Conservation (phyloP, 2,113 vertebrate species). For the Furnarius figulus region DNA sequence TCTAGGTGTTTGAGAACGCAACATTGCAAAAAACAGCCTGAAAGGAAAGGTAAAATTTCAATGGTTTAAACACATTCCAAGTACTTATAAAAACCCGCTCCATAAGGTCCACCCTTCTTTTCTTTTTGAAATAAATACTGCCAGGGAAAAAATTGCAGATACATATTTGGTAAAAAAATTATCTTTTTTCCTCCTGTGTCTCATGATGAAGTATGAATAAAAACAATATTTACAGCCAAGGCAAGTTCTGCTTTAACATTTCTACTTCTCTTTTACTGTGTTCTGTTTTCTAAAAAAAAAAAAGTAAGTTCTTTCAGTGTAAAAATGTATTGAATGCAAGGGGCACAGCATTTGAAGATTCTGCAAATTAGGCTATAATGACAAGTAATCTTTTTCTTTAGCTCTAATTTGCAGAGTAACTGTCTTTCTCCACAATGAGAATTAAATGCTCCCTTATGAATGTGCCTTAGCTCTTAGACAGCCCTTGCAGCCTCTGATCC, state of each 20-base stretch:
- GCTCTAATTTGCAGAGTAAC: not conserved
- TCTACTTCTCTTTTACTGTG: not conserved
- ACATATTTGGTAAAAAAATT: conserved; percentile 45
- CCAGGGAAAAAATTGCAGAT: conserved; percentile 59
- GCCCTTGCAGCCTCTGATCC: not conserved
- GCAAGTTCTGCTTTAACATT: not conserved
- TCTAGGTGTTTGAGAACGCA: conserved; percentile 28
- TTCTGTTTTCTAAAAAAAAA: not conserved
- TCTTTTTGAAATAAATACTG: conserved; percentile 36
- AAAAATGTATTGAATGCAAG: not conserved
- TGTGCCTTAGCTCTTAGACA: not conserved
- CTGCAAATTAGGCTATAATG: not conserved
- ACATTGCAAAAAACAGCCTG: not conserved
- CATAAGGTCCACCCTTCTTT: fast-evolving
- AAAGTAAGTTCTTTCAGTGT: not conserved
- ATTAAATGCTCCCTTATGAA: not conserved
- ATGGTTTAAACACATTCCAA: conserved; percentile 49
- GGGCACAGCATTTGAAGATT: not conserved
- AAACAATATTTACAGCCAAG: conserved; percentile 29
- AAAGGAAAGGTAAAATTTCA: conserved; percentile 37
- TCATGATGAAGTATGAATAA: conserved; percentile 49
- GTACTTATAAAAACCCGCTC: not conserved
- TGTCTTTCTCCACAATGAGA: not conserved
- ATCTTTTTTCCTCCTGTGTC: not conserved
- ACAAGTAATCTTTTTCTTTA: not conserved